Evolutionary conservation across 2,797 vertebrate species (phyloP).

Genomic region (Echeneis naucrates): DNA sequence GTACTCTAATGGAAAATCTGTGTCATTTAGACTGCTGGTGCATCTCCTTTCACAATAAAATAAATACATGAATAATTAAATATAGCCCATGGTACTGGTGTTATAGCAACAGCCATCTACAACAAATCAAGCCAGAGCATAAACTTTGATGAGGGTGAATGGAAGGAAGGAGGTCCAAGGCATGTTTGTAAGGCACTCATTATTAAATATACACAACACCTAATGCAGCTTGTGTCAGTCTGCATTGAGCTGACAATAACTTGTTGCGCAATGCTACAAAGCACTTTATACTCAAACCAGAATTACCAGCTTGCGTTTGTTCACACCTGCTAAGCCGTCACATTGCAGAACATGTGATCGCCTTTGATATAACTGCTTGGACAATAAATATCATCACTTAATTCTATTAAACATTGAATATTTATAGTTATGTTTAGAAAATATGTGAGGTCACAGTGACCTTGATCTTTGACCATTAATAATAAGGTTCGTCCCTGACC

Average conservation of each 20-base stretch:
- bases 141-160: neutral
- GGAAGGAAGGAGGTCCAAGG: neutral
- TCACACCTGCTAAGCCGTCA: neutral
- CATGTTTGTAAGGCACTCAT: neutral
- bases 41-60: slow-evolving; percentile 1
- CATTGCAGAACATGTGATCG: no score
- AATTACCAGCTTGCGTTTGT: neutral
- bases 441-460: no score
- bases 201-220: neutral
- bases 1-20: slow-evolving; percentile 10
- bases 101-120: neutral
- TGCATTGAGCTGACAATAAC: neutral
- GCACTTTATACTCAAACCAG: no score
- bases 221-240: neutral
- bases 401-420: no score
- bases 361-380: no score
- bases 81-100: neutral
- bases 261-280: neutral
- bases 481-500: neutral
- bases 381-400: no score
- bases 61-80: neutral
- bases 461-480: neutral
- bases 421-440: no score
- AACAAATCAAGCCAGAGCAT: neutral
- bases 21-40: slow-evolving; percentile 2